Conservation (phyloP, 2,797 vertebrate genomes). For the Malurus leucopterus region DNA sequence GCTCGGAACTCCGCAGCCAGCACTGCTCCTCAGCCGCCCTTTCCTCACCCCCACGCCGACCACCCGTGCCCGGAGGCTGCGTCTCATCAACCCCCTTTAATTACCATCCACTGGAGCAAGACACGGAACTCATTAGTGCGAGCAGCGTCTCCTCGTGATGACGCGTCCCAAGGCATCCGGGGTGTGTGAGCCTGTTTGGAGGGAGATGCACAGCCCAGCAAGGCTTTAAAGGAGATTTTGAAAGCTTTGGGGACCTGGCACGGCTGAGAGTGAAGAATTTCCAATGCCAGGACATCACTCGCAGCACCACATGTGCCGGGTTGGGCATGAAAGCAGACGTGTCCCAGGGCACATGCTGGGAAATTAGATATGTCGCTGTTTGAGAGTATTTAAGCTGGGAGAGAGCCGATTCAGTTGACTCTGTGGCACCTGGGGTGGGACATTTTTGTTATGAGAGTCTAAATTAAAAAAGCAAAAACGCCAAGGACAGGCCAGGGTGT, state of each 20-base stretch:
- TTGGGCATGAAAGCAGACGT: rapidly evolving
- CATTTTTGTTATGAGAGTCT: background rate
- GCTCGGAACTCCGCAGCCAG: background rate
- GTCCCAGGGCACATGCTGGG: rapidly evolving
- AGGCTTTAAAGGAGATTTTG: background rate
- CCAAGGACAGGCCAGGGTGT: background rate
- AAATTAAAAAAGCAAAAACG: rapidly evolving
- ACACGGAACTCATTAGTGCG: background rate
- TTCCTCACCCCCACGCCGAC: background rate
- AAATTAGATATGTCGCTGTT: background rate
- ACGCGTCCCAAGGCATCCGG: background rate
- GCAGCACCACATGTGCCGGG: rapidly evolving
- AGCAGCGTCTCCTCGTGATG: background rate
- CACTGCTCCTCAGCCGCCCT: background rate
- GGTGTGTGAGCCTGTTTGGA: rapidly evolving
- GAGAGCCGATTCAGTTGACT: background rate
- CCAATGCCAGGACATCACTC: rapidly evolving
- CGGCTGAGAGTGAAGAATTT: background rate
- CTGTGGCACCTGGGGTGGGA: background rate
- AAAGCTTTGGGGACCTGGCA: rapidly evolving
- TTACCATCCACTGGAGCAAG: background rate
- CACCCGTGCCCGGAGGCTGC: background rate
- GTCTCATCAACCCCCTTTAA: background rate
- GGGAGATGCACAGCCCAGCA: rapidly evolving
- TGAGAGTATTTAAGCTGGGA: background rate